Evolutionary conservation across 2,797 vertebrate genomes (phyloP).

Genomic region (Acridotheres tristis): DNA sequence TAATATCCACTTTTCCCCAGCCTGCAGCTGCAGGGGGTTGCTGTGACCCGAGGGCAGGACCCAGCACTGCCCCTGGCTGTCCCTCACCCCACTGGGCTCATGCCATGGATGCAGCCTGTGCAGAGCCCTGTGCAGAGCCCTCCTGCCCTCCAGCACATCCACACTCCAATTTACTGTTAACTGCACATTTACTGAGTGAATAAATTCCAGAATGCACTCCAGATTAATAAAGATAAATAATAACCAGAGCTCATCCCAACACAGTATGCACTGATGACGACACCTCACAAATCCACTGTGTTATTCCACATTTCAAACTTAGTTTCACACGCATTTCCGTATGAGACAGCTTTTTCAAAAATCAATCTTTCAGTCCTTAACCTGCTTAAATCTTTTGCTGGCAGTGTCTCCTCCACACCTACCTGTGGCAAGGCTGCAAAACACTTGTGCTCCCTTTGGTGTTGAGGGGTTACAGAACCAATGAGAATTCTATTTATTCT

Average conservation of each 20-base stretch:
- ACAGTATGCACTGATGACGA: too few relatives aligned
- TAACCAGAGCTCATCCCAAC: neutral
- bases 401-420: neutral
- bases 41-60: fast-evolving
- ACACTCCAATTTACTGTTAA: fast-evolving
- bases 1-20: neutral
- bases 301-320: neutral
- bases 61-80: neutral
- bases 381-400: neutral
- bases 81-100: neutral
- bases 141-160: neutral
- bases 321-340: neutral
- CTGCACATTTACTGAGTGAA: neutral
- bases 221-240: neutral
- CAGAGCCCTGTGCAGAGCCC: neutral
- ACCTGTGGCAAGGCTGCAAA: neutral
- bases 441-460: neutral
- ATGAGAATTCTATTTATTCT: neutral
- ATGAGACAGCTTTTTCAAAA: neutral
- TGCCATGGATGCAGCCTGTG: neutral
- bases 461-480: neutral
- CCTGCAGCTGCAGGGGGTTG: too few relatives aligned
- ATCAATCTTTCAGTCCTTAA: neutral
- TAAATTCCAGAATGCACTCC: neutral
- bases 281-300: neutral